A percentile compares a stretch with the other conserved stretches of the same genome.
Conservation (phyloP, 1,140 invertebrate species). For the Aethina tumida region DNA sequence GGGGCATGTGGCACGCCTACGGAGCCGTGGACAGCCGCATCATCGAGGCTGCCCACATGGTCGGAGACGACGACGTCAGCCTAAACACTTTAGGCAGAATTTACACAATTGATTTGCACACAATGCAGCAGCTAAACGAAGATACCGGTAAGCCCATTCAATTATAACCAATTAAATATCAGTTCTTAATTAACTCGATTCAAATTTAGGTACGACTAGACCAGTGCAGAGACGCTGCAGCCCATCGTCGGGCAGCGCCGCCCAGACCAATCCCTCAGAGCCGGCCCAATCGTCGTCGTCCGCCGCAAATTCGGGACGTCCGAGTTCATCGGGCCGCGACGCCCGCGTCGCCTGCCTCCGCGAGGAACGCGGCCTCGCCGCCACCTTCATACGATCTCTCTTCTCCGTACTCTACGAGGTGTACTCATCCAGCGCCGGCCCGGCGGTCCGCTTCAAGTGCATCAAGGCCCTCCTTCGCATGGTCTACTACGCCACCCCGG, state of each 20-base stretch:
- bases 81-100: conserved; percentile 82
- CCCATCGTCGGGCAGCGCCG: conserved; percentile 25
- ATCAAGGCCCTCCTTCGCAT: conserved; percentile 89
- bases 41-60: conserved; percentile 81
- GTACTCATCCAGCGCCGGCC: conserved; percentile 93
- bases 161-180: too few species aligned
- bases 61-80: conserved; percentile 90
- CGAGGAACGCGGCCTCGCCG: conserved; percentile 57
- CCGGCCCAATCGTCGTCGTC: conserved; percentile 19
- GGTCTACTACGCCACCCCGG: conserved; percentile 86
- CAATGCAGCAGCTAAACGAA: conserved; percentile 98
- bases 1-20: conserved; percentile 66
- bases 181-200: too few species aligned
- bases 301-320: too few species aligned
- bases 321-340: conserved; percentile 28
- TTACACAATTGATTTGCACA: conserved; percentile 92
- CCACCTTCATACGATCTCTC: conserved; percentile 75
- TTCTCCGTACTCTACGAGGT: conserved; percentile 93
- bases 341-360: conserved; percentile 53
- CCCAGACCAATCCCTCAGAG: conserved; percentile 18
- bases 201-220: conserved; percentile 41
- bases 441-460: conserved; percentile 94
- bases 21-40: conserved; percentile 54
- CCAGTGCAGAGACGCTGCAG: conserved; percentile 67
- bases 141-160: conserved; percentile 87